phyloP scores from a whole-genome alignment of 1,140 invertebrate genomes.

The Scaptomyza montana region DNA sequence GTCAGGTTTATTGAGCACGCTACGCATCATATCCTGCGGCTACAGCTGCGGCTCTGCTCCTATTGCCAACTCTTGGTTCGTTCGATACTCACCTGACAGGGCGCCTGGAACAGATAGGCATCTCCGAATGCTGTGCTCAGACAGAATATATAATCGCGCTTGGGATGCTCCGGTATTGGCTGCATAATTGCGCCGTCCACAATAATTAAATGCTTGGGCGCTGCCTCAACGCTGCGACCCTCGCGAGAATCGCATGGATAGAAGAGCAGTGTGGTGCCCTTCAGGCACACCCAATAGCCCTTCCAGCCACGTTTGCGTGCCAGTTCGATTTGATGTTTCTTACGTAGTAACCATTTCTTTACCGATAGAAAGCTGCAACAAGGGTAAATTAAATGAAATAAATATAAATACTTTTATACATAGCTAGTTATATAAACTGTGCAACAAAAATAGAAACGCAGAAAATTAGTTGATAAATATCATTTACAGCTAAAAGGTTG shows the following conservation, averaged over 20 bases:
- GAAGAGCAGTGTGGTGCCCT: conserved; percentile 98
- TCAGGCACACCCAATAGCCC: conserved; percentile 98
- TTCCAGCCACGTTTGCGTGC: conserved; percentile 98
- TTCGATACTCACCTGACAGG: conserved; percentile 86
- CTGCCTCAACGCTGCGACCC: conserved; percentile 94
- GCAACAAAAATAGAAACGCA: conserved; percentile 36
- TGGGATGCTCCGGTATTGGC: conserved; percentile 98
- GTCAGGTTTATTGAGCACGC: conserved; percentile 45
- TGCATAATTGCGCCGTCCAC: conserved; percentile 99
- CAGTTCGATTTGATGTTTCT: conserved; percentile 98
- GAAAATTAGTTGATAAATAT: neutral
- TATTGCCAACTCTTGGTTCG: neutral
- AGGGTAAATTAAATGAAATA: neutral
- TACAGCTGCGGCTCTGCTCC: neutral
- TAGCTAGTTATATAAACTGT: conserved; percentile 7
- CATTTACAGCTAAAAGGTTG: neutral
- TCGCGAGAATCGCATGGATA: conserved; percentile 98
- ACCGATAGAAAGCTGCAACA: conserved; percentile 95
- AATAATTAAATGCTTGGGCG: conserved; percentile 97
- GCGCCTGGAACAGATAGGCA: conserved; percentile 98
- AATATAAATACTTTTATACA: neutral
- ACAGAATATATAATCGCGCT: conserved; percentile 98
- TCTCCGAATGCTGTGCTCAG: conserved; percentile 98
- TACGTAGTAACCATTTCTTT: conserved; percentile 98
- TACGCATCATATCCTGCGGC: conserved; percentile 30